Percentiles rank a stretch among this genome's conserved stretches.
Conservation (phyloP, 2,797 vertebrate species). For the Alosa sapidissima region DNA sequence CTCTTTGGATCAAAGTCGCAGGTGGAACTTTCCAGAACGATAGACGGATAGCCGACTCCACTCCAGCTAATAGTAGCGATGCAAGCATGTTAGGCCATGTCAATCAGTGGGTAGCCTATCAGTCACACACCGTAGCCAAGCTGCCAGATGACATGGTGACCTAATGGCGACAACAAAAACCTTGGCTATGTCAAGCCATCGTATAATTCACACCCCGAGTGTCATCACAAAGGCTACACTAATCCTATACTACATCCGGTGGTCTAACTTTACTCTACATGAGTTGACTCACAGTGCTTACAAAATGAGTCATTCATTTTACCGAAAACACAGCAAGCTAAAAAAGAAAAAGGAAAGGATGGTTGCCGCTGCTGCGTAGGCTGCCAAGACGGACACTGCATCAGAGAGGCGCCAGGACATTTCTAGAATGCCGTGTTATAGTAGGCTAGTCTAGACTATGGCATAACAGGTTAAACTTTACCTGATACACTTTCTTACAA, state of each 20-base stretch:
- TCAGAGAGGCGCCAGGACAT: neutral
- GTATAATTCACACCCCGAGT: neutral
- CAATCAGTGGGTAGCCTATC: neutral
- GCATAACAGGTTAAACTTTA: too few relatives aligned
- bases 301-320: neutral
- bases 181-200: too few relatives aligned
- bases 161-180: too few relatives aligned
- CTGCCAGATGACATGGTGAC: too few relatives aligned
- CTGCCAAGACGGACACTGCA: too few relatives aligned
- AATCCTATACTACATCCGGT: too few relatives aligned
- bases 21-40: neutral
- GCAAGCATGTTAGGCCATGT: neutral
- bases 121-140: neutral
- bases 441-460: too few relatives aligned
- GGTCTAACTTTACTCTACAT: too few relatives aligned
- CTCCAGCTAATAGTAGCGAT: neutral
- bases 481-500: too few relatives aligned
- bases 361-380: too few relatives aligned
- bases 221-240: neutral
- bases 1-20: neutral
- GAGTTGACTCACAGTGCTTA: neutral
- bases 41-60: neutral
- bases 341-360: too few relatives aligned
- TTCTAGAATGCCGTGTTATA: slow-evolving; percentile 11
- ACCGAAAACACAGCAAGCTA: neutral